A percentile compares a stretch with the other conserved stretches of the same genome.
These are phyloP conservation scores for Ichneumoninae sp. DNA, from an alignment of 2,888 invertebrate genomes.

Conservation along the genomic window DNA sequence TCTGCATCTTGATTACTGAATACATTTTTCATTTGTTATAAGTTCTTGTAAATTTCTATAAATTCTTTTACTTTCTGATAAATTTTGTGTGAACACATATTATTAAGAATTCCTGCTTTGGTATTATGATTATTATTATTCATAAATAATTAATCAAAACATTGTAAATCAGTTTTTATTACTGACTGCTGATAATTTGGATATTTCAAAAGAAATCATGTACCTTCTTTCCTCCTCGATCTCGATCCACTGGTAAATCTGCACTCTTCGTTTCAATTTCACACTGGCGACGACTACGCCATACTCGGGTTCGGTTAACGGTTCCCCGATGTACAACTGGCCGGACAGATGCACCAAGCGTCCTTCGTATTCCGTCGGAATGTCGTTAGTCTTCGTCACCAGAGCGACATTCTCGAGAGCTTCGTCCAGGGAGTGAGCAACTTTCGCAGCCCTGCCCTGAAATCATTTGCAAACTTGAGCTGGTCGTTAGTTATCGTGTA, in stretches of 20 bases:
- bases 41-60: too few relatives aligned
- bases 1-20: too few relatives aligned
- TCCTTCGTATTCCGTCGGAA: slow-evolving; percentile 88
- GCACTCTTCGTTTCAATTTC: slow-evolving; percentile 93
- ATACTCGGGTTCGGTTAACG: slow-evolving; percentile 94
- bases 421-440: slow-evolving; percentile 92
- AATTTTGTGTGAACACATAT: too few relatives aligned
- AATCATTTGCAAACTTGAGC: slow-evolving; percentile 47
- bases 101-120: too few relatives aligned
- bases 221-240: slow-evolving; percentile 87
- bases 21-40: too few relatives aligned
- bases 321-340: slow-evolving; percentile 90
- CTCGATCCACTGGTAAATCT: slow-evolving; percentile 98
- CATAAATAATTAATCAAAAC: too few relatives aligned
- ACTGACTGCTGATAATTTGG: too few relatives aligned
- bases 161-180: background rate
- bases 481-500: background rate
- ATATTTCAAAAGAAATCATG: background rate
- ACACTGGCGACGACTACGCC: slow-evolving; percentile 93
- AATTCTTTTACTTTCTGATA: too few relatives aligned
- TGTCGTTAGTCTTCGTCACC: slow-evolving; percentile 84
- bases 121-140: too few relatives aligned
- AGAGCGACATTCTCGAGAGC: slow-evolving; percentile 87
- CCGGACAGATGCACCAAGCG: slow-evolving; percentile 92
- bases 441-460: slow-evolving; percentile 92